Percentiles rank a stretch among this genome's conserved stretches.
phyloP scores from a whole-genome alignment of 2,888 invertebrate species.

The Horisme vitalbata region DNA sequence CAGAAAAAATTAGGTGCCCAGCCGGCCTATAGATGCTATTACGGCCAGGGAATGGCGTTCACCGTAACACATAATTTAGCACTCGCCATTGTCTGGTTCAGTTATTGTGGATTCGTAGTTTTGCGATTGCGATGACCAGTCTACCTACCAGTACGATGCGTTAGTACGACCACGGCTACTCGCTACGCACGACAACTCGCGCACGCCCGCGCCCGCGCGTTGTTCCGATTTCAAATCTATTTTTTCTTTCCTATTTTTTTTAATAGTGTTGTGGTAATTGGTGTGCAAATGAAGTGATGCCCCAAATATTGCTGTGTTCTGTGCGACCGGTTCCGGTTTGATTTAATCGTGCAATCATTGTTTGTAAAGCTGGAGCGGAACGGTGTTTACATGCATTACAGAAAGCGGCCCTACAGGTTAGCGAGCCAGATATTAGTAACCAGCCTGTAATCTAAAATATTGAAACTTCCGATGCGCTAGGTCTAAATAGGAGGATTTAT shows the following conservation, averaged over 20 bases:
- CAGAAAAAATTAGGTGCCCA: background rate
- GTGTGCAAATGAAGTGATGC: slow-evolving; percentile 42
- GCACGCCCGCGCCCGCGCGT: slow-evolving; percentile 46
- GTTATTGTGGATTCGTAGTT: slow-evolving; percentile 60
- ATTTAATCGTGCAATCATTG: slow-evolving; percentile 50
- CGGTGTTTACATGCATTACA: slow-evolving; percentile 80
- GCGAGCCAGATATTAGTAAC: slow-evolving; percentile 27
- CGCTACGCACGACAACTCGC: slow-evolving; percentile 50
- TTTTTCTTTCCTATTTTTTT: slow-evolving; percentile 37
- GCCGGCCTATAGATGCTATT: slow-evolving; percentile 17
- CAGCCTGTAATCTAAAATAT: too few relatives aligned
- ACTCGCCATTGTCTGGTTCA: slow-evolving; percentile 48
- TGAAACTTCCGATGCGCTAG: too few relatives aligned
- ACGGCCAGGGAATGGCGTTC: slow-evolving; percentile 32
- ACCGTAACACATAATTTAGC: slow-evolving; percentile 67
- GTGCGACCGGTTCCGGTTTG: slow-evolving; percentile 46
- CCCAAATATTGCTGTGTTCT: slow-evolving; percentile 41
- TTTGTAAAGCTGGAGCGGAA: slow-evolving; percentile 79
- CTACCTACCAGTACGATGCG: slow-evolving; percentile 59
- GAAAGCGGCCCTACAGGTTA: slow-evolving; percentile 79
- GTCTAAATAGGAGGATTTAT: too few relatives aligned
- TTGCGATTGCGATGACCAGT: slow-evolving; percentile 48
- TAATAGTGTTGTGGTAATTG: slow-evolving; percentile 33
- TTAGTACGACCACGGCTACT: slow-evolving; percentile 62
- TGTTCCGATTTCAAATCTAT: slow-evolving; percentile 37